Base-by-base conservation (phyloP, 2,888 invertebrate species). In the Polydrusus pterygomalis region DNA sequence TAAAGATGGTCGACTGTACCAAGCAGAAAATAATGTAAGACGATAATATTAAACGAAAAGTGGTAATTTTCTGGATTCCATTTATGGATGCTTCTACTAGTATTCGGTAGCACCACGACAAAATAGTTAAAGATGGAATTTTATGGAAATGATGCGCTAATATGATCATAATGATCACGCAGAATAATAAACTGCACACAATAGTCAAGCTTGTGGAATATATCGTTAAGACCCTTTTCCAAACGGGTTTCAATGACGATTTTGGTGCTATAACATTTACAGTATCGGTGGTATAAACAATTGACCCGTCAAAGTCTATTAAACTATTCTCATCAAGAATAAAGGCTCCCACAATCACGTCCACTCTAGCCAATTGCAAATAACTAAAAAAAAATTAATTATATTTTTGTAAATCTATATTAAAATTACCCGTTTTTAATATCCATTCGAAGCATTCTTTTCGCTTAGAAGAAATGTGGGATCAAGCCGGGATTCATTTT, bases 241-340 rank as follows among this genome's bases (percentile, higher is more conserved):
- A 51, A 13, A 67, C 40, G 15, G 51, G 18, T 25, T 40, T 40
- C 2, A 13, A 6, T 8, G 5, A 0, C 0, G 67, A 54, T 40
- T 54, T 54, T 2, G 67, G 67, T 6, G 54, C 20, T n/a, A 70
- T 20, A 30, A 70, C 6, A 63, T 60, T 62, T 8, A 63, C 20
- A 3, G 17, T 51, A 20, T 70, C 70, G 7, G 30, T 15, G 6
- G 3, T 11, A 63, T 70, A 70, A 20, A 62, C 10, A 34, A 40
- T 25, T 17, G 70, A 62, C 5, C 63, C 47, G 9, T 70, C 49
- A 62, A 70, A 70, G 25, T 70, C 70, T 9, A 20, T 63, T 2
- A 40, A 5, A 3, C n/a, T 70, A 11, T 70, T 34, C 34, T 34
- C 70, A 13, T 51, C 63, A 3, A 18, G 51, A n/a, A 49, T 11